A percentile compares a stretch with the other conserved stretches of the same genome.
phyloP scores from a whole-genome alignment of 2,888 invertebrate species.

The Dexiosoma caninum region DNA sequence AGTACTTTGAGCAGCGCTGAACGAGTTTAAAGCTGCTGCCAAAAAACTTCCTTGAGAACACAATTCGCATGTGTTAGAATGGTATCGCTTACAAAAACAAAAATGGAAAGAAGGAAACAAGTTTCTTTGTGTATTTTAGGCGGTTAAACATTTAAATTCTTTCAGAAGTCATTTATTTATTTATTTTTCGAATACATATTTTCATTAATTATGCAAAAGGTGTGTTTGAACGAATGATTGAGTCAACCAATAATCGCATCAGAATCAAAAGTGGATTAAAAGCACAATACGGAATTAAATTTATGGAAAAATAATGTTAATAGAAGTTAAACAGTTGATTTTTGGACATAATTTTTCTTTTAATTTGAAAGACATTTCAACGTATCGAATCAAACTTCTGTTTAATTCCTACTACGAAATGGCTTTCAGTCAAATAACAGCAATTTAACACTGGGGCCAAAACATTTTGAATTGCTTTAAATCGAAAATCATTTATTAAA shows the following conservation, averaged over 20 bases:
- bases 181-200: too few species aligned
- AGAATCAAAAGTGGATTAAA: constrained; percentile 34
- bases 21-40: not conserved
- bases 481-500: constrained; percentile 52
- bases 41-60: constrained; percentile 5
- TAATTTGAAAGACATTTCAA: too few species aligned
- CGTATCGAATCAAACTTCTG: not conserved
- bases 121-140: not conserved
- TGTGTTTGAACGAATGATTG: constrained; percentile 5
- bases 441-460: constrained; percentile 46
- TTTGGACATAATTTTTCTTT: too few species aligned
- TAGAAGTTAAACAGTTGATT: too few species aligned
- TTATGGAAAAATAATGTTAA: not conserved
- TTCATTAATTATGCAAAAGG: constrained; percentile 37
- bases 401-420: not conserved
- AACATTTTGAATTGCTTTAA: constrained; percentile 24
- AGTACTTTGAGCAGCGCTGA: not conserved
- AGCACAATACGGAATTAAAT: not conserved
- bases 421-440: too few species aligned
- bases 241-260: constrained; percentile 13
- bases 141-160: constrained; percentile 12
- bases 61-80: not conserved
- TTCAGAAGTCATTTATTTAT: constrained; percentile 27
- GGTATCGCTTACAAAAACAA: not conserved
- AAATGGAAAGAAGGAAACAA: constrained; percentile 9